phyloP scores from a whole-genome alignment of 2,797 vertebrate genomes.

The Lycodopsis pacificus region DNA sequence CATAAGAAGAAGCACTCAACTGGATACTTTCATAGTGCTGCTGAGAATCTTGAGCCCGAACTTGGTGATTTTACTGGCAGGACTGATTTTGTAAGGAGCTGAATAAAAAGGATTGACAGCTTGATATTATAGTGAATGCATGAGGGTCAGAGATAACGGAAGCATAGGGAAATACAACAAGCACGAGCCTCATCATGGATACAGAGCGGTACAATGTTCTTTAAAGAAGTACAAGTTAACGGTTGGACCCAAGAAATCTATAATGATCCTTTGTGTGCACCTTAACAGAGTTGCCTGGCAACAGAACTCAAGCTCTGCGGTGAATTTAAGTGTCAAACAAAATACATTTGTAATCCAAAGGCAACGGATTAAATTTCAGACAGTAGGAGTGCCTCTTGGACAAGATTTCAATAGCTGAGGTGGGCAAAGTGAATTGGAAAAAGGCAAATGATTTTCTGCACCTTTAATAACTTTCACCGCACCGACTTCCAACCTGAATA shows the following conservation, averaged over 20 bases:
- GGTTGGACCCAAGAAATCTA: conserved; percentile 74
- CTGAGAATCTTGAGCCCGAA: conserved; percentile 31
- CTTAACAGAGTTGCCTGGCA: conserved; percentile 80
- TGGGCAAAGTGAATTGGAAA: conserved; percentile 63
- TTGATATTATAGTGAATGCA: conserved; percentile 45
- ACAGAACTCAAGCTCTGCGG: conserved; percentile 72
- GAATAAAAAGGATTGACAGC: conserved; percentile 44
- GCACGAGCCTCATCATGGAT: conserved; percentile 56
- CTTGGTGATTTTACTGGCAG: conserved; percentile 47
- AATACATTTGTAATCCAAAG: conserved; percentile 80
- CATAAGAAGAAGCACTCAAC: conserved; percentile 75
- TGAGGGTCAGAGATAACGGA: conserved; percentile 31
- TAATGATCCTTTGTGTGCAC: conserved; percentile 79
- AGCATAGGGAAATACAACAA: conserved; percentile 46
- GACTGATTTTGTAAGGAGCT: conserved; percentile 34
- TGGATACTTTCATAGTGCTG: conserved; percentile 65
- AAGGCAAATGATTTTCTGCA: conserved; percentile 54
- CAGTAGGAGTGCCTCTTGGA: conserved; percentile 68
- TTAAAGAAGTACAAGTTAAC: conserved; percentile 71
- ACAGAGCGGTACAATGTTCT: conserved; percentile 48
- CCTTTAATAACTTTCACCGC: conserved; percentile 53
- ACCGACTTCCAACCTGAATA: conserved; percentile 21
- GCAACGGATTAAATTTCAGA: conserved; percentile 77
- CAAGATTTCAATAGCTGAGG: conserved; percentile 70
- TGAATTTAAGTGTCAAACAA: conserved; percentile 79